Conservation (phyloP, 2,113 vertebrate genomes). For the Cisticola juncidis region DNA sequence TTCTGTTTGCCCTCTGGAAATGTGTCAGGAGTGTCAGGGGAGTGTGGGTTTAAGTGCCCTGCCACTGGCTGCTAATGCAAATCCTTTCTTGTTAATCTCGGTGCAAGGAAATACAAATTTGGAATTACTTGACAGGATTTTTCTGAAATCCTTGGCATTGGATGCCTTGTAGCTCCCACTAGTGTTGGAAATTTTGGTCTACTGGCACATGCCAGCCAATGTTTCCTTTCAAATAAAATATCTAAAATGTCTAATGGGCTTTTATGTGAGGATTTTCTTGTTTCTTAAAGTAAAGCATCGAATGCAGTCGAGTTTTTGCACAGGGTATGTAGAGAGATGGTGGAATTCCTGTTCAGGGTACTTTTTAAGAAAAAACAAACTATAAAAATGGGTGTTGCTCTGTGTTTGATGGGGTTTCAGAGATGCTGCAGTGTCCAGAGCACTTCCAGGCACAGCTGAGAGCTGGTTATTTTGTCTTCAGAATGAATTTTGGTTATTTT, state of each 20-base stretch:
- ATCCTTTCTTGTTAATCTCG: background rate
- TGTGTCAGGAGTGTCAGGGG: background rate
- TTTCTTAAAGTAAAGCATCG: background rate
- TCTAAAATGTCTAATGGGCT: background rate
- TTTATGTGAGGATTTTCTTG: background rate
- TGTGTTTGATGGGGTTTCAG: background rate
- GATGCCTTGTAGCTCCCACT: background rate
- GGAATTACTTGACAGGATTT: background rate
- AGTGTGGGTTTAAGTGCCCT: background rate
- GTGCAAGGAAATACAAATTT: background rate
- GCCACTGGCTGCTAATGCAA: background rate
- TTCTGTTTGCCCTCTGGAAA: background rate
- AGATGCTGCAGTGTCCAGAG: background rate
- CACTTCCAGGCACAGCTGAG: background rate
- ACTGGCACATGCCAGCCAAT: background rate
- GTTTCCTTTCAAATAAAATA: background rate
- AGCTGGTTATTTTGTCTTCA: background rate
- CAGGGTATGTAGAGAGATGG: background rate
- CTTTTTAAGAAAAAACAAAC: background rate
- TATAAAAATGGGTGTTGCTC: background rate
- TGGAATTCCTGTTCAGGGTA: background rate
- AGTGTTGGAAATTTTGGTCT: background rate
- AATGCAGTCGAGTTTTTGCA: background rate
- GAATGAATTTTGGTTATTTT: background rate
- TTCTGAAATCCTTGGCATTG: background rate